Evolutionary conservation across 2,113 vertebrate species (phyloP).

Genomic region (Dolichallabes microphthalmus): DNA sequence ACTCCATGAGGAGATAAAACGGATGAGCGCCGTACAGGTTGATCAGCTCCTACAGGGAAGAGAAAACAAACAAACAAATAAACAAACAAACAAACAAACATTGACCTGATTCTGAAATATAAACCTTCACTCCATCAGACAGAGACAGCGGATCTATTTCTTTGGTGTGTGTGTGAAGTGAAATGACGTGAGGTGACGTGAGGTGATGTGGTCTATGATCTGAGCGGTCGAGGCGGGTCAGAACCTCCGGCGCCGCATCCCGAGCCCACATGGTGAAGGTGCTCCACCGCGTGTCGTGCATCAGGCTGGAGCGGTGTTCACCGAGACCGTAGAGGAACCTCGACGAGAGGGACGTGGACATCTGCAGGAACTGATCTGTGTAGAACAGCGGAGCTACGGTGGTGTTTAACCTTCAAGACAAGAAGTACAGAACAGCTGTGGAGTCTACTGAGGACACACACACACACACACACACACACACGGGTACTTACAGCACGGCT

Average conservation of each 20-base stretch:
- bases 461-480: not conserved
- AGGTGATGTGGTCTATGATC: too few relatives aligned
- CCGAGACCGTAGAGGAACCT: constrained; percentile 81
- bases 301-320: constrained; percentile 78
- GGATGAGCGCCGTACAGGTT: constrained; percentile 88
- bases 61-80: not conserved
- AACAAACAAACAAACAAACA: not conserved
- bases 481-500: constrained; percentile 69
- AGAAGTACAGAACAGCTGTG: too few relatives aligned
- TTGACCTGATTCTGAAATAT: not conserved
- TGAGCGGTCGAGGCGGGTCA: not conserved
- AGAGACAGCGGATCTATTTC: too few relatives aligned
- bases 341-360: constrained; percentile 75
- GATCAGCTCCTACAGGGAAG: constrained; percentile 69
- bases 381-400: constrained; percentile 83
- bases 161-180: too few relatives aligned
- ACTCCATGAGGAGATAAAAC: constrained; percentile 84
- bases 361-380: constrained; percentile 85
- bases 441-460: too few relatives aligned
- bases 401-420: constrained; percentile 75
- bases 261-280: constrained; percentile 87
- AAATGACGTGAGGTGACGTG: too few relatives aligned
- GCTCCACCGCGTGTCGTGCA: constrained; percentile 82
- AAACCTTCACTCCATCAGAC: not conserved
- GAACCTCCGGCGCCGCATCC: constrained; percentile 81